Evolutionary conservation across 2,888 invertebrate species (phyloP), one percentile per base, ranked within the genome.

Genomic region (Lasius platythorax): DNA sequence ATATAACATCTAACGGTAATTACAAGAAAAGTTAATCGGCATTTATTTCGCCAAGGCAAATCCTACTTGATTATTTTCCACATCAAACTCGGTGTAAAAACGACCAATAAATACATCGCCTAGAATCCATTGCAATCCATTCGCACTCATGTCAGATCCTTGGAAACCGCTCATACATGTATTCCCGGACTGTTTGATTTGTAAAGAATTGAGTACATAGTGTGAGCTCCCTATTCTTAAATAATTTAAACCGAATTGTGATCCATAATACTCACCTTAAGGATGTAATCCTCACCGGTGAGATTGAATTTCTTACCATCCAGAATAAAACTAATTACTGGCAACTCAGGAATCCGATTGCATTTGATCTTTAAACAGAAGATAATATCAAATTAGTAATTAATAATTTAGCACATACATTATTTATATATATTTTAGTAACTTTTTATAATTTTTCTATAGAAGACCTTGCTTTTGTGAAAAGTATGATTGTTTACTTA

Each of bases 401-500:
- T 50, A 8, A 18, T 50, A 50, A n/a, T 53, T 8, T 53, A 2
- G 3, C 15, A n/a, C 2, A 53, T n/a, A 53, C 8, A 53, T 53
- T 53, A 53, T 53, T 53, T n/a, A n/a, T 53, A n/a, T 50, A n/a
- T 53, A 53, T 53, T 53, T 53, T 8, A 53, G 2, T 53, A n/a
- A 53, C 0, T 8, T 53, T 8, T 53, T 53, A 50, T n/a, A 53
- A n/a, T 53, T 53, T 53, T 53, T 53, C 1, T 53, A 99, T 95
- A 33, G 98, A 97, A 73, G 98, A 0, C 2, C 15, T 2, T 53
- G n/a, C n/a, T 2, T 15, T 53, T 53, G 6, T 6, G 18, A 53
- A 50, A 53, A 50, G 6, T 18, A 46, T 53, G 4, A 53, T 53
- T 53, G 8, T 53, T 53, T n/a, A 53, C 50, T 53, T 53, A 53